Evolutionary conservation across 64 coral and sea anemone species (phyloP).

Genomic region (Platygyra sinensis): DNA sequence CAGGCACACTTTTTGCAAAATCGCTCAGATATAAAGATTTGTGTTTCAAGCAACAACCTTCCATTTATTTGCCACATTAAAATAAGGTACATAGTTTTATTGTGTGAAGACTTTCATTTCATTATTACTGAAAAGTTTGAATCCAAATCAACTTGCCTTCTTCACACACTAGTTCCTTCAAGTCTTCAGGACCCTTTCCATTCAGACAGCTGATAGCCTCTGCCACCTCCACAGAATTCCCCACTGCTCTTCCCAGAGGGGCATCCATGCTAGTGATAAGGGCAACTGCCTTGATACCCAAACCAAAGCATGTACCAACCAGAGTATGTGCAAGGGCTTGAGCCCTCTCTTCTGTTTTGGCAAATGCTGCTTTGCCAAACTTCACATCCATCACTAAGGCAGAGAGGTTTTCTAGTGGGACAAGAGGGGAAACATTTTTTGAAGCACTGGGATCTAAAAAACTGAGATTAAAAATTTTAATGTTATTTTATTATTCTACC

Average conservation of each 20-base stretch:
- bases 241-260: conserved; percentile 82
- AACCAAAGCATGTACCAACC: conserved; percentile 54
- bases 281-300: conserved; percentile 77
- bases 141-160: conserved; percentile 50
- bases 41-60: no score
- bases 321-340: conserved; percentile 52
- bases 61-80: no score
- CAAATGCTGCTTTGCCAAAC: conserved; percentile 80
- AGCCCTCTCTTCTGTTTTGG: conserved; percentile 60
- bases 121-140: no score
- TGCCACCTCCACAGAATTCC: conserved; percentile 90
- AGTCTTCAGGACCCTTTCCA: conserved; percentile 85
- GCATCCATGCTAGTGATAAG: conserved; percentile 89
- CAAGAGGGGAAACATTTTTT: not conserved
- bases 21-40: no score
- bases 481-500: no score
- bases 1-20: no score
- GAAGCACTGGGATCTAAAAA: not conserved
- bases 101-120: no score
- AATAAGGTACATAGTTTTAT: no score
- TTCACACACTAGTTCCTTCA: conserved; percentile 87
- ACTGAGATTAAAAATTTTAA: no score
- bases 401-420: conserved; percentile 50
- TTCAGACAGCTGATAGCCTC: conserved; percentile 87
- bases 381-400: conserved; percentile 97